Percentiles rank a stretch among this genome's conserved stretches.
Evolutionary conservation across 2,797 vertebrate genomes (phyloP).

Genomic region (Carcharodon carcharias): DNA sequence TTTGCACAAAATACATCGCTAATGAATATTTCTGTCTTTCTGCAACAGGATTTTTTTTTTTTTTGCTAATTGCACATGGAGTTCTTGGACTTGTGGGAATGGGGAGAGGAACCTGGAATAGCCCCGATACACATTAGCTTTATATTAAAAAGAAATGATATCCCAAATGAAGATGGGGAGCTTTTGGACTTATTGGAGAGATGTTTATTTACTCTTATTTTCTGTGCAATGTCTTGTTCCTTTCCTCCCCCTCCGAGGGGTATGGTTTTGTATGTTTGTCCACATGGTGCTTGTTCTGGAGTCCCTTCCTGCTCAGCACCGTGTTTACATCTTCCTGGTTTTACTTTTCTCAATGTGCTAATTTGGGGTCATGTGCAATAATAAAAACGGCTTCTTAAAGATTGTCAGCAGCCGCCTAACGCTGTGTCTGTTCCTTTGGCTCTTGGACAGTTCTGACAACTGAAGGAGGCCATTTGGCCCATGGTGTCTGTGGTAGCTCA

Average conservation of each 20-base stretch:
- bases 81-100: background rate
- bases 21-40: too few relatives aligned
- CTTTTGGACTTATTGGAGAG: too few relatives aligned
- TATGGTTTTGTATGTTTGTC: background rate
- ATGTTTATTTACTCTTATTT: background rate
- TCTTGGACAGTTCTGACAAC: too few relatives aligned
- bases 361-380: constrained; percentile 2
- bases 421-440: background rate
- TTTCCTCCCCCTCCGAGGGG: background rate
- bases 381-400: background rate
- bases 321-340: background rate
- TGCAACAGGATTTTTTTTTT: background rate
- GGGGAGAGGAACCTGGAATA: background rate
- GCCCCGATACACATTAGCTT: background rate
- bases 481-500: too few relatives aligned
- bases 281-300: background rate
- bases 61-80: background rate
- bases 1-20: too few relatives aligned
- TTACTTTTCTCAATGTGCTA: background rate
- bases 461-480: too few relatives aligned
- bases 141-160: background rate
- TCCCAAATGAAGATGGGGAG: too few relatives aligned
- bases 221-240: too few relatives aligned
- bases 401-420: background rate
- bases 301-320: background rate